Base-by-base conservation (phyloP, 1,140 invertebrate species). In the Hesperophylax magnus region DNA sequence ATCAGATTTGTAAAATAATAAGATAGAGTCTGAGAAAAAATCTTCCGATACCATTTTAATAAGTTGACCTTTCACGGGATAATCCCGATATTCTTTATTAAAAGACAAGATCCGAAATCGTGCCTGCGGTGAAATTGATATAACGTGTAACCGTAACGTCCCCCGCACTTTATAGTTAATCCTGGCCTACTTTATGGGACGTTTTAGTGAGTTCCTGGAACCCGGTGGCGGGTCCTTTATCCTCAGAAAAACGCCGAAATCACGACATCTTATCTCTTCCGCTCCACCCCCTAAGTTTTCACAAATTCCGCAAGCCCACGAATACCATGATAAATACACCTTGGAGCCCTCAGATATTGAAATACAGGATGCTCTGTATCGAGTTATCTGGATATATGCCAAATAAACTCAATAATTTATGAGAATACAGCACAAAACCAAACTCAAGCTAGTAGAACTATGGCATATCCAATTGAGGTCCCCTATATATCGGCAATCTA, bases 241-340 rank as follows among this genome's bases (percentile, higher is more conserved):
- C 82, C 82, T 77, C 78, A 31, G 67, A 81, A 84, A 80, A 75
- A 77, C 74, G 82, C 58, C 20, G 63, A 80, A 84, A 84, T 84
- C 82, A 84, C 82, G 82, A 78, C 77, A 79, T 79, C 77, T 81
- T 81, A 81, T 83, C 79, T 81, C 31, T 77, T 67, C 22, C 77
- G 65, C n/a, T 56, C 71, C 54, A 79, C 76, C 79, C 77, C 80
- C 77, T 24, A 58, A 80, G 74, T 72, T 80, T 82, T 82, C 78
- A 65, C 74, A 80, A 80, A 80, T 80, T 82, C 75, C 58, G 61
- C 65, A 60, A 72, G 47, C 69, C 47, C 24, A 17, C 69, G 20
- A 72, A 72, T 17, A 24, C 47, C 20, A 52, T 14, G 15, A 53
- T 24, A 67, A 31, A 67, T 14, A 67, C 63, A 27, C 27, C 63